Evolutionary conservation across 1,140 invertebrate species (phyloP), one percentile per base, ranked within the genome.

Genomic region (Aporrectodea caliginosa): DNA sequence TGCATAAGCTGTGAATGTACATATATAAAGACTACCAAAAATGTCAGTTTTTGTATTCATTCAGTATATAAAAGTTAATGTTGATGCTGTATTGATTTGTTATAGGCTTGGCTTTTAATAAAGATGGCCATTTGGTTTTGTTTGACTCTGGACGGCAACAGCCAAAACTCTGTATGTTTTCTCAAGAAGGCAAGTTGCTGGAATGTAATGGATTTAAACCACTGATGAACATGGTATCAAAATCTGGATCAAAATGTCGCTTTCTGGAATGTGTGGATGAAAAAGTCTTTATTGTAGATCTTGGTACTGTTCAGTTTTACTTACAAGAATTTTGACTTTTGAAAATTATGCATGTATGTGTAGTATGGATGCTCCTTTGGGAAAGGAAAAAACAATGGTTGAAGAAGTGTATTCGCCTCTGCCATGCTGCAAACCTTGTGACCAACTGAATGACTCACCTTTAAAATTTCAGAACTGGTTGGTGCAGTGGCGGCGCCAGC

Each of bases 201-300:
- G 74, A 78, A 1, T 43, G 35, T 0, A 77, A 73, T 58, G 6
- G 6, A 58, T 58, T 58, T 22, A 6, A 58, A 22, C 43, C 43
- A 22, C 43, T 58, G 6, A 58, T 58, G 22, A 35, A 73, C 77
- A 0, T 83, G 73, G 35, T 32, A 71, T 22, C 75, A 74, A 0
- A 73, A 80, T n/a, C n/a, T 74, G 16, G 27, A 16, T 6, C 58
- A 27, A 84, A 83, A 74, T 83, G 83, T 35, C 78, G 84, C 22
- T 84, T 84, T 69, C 74, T 84, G 69, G 81, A 75, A 32, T 72
- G 79, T 32, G 43, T 80, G 35, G 30, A 77, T 30, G 75, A 82
- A 1, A 79, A 72, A 0, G 69, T 84, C 2, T 77, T 84, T 35
- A 81, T 82, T 75, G 83, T 83, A 80, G 84, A 84, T 73, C 68